Percentiles rank a stretch among this genome's conserved stretches.
phyloP scores from a whole-genome alignment of 2,888 invertebrate genomes.

The Hoplodrina blanda region DNA sequence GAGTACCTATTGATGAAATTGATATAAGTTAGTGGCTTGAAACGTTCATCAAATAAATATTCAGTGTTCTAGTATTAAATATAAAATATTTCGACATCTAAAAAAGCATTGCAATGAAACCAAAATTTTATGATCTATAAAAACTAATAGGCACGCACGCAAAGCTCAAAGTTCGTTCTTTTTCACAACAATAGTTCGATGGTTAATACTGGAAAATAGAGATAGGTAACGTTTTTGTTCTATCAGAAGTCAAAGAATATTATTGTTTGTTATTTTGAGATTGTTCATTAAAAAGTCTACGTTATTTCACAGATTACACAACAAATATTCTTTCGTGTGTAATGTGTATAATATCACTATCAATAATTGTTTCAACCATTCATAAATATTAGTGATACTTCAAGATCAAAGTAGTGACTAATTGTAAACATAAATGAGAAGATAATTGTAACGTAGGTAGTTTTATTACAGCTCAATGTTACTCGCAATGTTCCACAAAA shows the following conservation, averaged over 20 bases:
- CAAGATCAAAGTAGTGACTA: conserved; percentile 21
- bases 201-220: background rate
- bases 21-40: too few relatives aligned
- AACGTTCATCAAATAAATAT: background rate
- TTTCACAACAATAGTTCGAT: background rate
- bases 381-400: conserved; percentile 3
- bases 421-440: conserved; percentile 32
- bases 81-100: too few relatives aligned
- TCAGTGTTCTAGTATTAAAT: background rate
- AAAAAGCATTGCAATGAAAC: background rate
- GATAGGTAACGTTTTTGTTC: background rate
- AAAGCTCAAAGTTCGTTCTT: background rate
- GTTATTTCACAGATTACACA: background rate
- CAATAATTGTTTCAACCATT: too few relatives aligned
- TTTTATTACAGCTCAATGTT: conserved; percentile 27
- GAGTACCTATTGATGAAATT: too few relatives aligned
- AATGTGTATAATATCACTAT: background rate
- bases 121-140: background rate
- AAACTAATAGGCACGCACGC: background rate
- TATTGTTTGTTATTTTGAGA: background rate
- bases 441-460: conserved; percentile 1
- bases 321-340: background rate
- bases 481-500: conserved; percentile 2
- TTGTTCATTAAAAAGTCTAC: too few relatives aligned
- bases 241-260: background rate